A percentile compares a stretch with the other conserved stretches of the same genome.
phyloP scores from a whole-genome alignment of 2,113 vertebrate species.

The Rhea pennata region DNA sequence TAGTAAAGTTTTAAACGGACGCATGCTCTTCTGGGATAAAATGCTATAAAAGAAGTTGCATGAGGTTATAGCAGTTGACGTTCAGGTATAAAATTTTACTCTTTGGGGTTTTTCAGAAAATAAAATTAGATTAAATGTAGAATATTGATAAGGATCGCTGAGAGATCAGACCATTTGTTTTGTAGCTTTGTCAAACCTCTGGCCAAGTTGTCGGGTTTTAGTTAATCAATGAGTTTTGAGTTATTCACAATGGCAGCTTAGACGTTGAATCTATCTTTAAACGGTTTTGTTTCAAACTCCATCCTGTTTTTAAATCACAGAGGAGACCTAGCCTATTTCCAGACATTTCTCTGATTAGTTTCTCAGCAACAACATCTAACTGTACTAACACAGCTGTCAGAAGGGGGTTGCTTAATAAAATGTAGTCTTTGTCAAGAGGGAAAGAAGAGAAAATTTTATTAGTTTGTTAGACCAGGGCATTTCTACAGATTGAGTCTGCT shows the following conservation, averaged over 20 bases:
- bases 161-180: neutral
- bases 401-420: slow-evolving; percentile 42
- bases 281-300: neutral
- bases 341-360: slow-evolving; percentile 52
- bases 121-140: neutral
- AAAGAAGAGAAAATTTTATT: slow-evolving; percentile 63
- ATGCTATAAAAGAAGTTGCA: neutral
- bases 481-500: slow-evolving; percentile 28
- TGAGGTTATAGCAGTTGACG: neutral
- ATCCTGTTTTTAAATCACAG: slow-evolving; percentile 29
- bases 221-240: neutral
- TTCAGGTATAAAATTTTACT: neutral
- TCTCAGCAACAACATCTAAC: slow-evolving; percentile 47
- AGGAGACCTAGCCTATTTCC: slow-evolving; percentile 20
- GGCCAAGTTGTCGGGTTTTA: neutral
- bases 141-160: neutral
- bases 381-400: slow-evolving; percentile 51
- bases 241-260: neutral
- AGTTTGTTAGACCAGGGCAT: slow-evolving; percentile 34
- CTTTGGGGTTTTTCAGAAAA: neutral
- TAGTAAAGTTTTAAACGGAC: neutral
- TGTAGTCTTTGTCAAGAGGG: slow-evolving; percentile 38
- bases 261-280: slow-evolving; percentile 17
- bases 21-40: neutral
- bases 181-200: neutral